Evolutionary conservation across 1,140 invertebrate species (phyloP), one percentile per base, ranked within the genome.

Genomic region (Antheraea mylitta): DNA sequence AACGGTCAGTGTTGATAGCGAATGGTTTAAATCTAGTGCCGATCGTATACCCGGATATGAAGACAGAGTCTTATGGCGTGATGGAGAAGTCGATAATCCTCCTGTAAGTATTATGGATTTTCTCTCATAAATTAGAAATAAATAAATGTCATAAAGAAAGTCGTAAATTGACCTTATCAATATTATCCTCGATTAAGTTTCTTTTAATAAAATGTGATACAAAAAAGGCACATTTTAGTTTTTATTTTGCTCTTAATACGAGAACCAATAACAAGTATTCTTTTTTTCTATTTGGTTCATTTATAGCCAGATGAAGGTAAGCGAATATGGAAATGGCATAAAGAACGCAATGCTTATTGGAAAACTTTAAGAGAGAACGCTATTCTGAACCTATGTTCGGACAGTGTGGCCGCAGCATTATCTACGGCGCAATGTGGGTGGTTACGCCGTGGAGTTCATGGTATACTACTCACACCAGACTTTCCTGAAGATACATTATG

Each of bases 31-130:
- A 42, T 83, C 77, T 0, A 90, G 87, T 66, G 85, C 76, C 22
- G 73, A 78, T 78, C 76, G 75, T 7, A 73, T 69, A 7, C 64
- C 69, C 9, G 91, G 91, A 0, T 97, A 95, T 66, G 89, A 90
- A 30, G 94, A 97, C 80, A 97, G 94, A 82, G 96, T 97, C 74
- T 83, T 97, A 19, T 98, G 97, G 96, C 86, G 79, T 19, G 86
- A 95, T 64, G 92, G 89, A 48, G 86, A 78, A 38, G 66, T 77
- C 42, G 66, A 77, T 22, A 42, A 71, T 7, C 42, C 62, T 19
- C 80, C 82, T 10, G 83, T 87, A 75, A 73, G 72, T 74, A 64
- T 58, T 37, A 16, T 58, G 4, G 5, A 16, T 13, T 11, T 13
- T 53, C 16, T 53, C 11, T 16, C 10, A 53, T 2, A 16, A 11